Evolutionary conservation across 2,113 vertebrate species (phyloP).

Genomic region (Ammodytes marinus): DNA sequence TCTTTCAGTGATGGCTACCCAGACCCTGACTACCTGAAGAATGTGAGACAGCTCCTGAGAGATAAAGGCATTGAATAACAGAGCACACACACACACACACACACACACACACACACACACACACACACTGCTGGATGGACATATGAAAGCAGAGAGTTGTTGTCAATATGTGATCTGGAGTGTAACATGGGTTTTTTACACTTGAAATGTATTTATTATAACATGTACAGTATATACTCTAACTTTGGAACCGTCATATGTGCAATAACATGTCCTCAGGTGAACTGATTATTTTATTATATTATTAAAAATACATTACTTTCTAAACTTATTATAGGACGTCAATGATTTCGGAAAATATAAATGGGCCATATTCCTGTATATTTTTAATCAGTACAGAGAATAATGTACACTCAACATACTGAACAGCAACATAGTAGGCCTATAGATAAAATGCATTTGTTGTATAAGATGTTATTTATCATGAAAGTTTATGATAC

Average conservation of each 20-base stretch:
- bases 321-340: not conserved
- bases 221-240: not conserved
- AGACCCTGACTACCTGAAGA: constrained; percentile 76
- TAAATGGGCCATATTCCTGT: not conserved
- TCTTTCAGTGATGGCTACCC: constrained; percentile 71
- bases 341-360: not conserved
- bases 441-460: too few relatives aligned
- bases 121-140: not conserved
- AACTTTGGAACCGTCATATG: not conserved
- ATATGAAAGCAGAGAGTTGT: not conserved
- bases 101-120: not conserved
- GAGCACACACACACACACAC: not conserved
- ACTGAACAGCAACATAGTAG: too few relatives aligned
- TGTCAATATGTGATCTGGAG: not conserved
- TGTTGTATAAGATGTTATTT: not conserved
- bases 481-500: not conserved
- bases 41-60: constrained; percentile 67
- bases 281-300: not conserved
- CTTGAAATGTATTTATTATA: not conserved
- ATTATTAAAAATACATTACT: not conserved
- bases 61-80: constrained; percentile 73
- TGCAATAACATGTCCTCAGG: not conserved
- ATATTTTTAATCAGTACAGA: not conserved
- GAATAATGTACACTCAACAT: not conserved
- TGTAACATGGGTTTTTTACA: not conserved